A percentile compares a stretch with the other conserved stretches of the same genome.
These are phyloP conservation scores for Spinibarbus caldwelli DNA, from an alignment of 2,797 vertebrate genomes.

Conservation along the genomic window DNA sequence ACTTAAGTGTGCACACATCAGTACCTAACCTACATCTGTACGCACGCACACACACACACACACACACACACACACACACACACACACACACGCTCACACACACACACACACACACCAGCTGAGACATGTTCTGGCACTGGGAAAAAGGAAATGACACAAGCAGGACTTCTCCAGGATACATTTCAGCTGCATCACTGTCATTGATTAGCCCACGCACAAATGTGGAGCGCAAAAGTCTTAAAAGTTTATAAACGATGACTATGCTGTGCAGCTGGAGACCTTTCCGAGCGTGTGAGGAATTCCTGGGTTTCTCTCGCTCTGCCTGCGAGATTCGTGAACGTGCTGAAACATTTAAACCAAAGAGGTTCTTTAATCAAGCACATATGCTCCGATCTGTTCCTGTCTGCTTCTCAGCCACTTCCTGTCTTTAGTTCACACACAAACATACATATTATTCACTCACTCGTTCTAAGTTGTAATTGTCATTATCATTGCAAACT, in stretches of 20 bases:
- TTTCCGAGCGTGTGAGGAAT: conserved; percentile 5
- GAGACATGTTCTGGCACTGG: conserved; percentile 8
- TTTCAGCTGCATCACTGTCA: conserved; percentile 17
- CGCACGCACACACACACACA: no score
- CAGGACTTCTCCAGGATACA: conserved; percentile 32
- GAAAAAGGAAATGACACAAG: conserved; percentile 41
- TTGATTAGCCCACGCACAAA: conserved; percentile 18
- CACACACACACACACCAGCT: not conserved
- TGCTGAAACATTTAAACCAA: conserved; percentile 43
- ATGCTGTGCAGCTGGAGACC: not conserved
- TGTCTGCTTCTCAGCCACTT: conserved; percentile 14
- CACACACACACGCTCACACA: no score
- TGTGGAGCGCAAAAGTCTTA: not conserved
- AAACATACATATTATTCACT: not conserved
- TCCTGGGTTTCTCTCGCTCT: conserved; percentile 5
- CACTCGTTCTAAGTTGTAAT: no score
- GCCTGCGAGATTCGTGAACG: conserved; percentile 31
- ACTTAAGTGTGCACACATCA: conserved; percentile 17
- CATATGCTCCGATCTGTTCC: conserved; percentile 43
- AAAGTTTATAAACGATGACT: conserved; percentile 19
- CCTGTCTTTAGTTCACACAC: conserved; percentile 4
- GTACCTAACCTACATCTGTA: not conserved
- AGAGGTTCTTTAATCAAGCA: conserved; percentile 43
- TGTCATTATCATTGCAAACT: no score
- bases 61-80: no score